Evolutionary conservation across 2,113 vertebrate species (phyloP).

Genomic region (Tiliqua scincoides): DNA sequence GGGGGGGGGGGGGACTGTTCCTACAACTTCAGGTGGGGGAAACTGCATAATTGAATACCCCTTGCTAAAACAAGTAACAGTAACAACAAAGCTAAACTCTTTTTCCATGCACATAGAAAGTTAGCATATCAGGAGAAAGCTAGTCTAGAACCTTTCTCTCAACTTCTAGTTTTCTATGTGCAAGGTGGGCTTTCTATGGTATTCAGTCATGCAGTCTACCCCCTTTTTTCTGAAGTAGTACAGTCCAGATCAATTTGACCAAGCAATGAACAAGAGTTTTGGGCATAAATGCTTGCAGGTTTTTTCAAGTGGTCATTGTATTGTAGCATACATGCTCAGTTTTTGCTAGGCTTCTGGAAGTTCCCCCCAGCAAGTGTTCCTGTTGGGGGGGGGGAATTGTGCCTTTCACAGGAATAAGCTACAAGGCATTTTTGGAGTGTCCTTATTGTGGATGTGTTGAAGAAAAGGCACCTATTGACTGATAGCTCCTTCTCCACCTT

Average conservation of each 20-base stretch:
- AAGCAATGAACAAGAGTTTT: not conserved
- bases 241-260: not conserved
- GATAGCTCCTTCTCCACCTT: not conserved
- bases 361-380: not conserved
- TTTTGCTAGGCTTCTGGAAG: not conserved
- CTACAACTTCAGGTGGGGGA: not conserved
- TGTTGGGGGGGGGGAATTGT: too few species aligned
- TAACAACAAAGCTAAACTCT: not conserved
- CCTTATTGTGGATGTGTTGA: not conserved
- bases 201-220: not conserved
- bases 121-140: not conserved
- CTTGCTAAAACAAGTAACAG: not conserved
- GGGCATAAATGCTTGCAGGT: not conserved
- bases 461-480: not conserved
- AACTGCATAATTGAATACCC: not conserved
- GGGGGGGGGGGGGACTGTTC: too few species aligned
- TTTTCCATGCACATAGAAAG: not conserved
- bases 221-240: not conserved
- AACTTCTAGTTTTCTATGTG: not conserved
- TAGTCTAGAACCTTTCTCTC: not conserved
- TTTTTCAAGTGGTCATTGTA: not conserved
- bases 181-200: not conserved
- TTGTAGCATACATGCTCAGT: not conserved
- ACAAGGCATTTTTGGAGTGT: not conserved
- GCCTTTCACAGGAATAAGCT: not conserved